Conservation (phyloP, 2,113 vertebrate genomes). For the Lonchura striata region DNA sequence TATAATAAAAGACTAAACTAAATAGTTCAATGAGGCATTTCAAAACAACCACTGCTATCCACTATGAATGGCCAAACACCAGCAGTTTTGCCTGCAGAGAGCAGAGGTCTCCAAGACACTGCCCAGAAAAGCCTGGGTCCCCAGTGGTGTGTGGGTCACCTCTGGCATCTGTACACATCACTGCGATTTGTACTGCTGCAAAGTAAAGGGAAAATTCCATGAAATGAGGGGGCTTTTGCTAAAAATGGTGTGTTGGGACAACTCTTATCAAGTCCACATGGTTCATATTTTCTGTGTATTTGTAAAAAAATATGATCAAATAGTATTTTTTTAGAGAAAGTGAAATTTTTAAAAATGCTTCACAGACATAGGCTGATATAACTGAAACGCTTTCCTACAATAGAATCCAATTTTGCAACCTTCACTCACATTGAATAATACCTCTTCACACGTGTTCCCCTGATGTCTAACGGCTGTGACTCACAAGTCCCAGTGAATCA, state of each 20-base stretch:
- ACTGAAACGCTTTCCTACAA: conserved; percentile 2
- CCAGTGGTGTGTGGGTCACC: rapidly evolving
- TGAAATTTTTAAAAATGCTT: not conserved
- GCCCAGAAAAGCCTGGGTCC: not conserved
- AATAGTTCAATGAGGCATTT: rapidly evolving
- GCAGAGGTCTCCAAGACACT: not conserved
- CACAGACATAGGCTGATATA: not conserved
- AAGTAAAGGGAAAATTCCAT: not conserved
- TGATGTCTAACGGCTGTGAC: not conserved
- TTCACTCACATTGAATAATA: not conserved
- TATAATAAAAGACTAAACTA: not conserved
- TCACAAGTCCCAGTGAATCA: not conserved
- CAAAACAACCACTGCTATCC: not conserved
- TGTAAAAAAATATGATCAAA: not conserved
- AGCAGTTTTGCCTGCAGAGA: not conserved
- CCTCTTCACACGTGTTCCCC: not conserved
- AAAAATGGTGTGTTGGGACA: not conserved
- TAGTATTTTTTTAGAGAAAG: not conserved
- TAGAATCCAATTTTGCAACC: not conserved
- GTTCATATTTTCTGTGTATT: not conserved
- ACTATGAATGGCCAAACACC: not conserved
- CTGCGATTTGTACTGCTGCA: not conserved
- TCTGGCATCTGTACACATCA: rapidly evolving
- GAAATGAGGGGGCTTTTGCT: not conserved
- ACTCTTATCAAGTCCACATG: not conserved